These are phyloP conservation scores for Rhagoletis pomonella DNA, from an alignment of 1,140 invertebrate species.

Conservation along the genomic window DNA sequence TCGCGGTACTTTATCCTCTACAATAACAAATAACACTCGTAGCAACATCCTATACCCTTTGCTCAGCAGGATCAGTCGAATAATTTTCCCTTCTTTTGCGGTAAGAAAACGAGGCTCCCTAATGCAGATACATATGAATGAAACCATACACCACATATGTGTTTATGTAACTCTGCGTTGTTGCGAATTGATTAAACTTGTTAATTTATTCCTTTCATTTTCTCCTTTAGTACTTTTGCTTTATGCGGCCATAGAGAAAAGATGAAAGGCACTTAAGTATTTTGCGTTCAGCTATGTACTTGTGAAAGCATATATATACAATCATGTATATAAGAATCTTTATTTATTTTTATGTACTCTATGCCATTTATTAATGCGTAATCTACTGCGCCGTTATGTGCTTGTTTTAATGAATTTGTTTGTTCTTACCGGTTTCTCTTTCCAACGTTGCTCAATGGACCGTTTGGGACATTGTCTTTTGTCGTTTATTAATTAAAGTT, in stretches of 20 bases:
- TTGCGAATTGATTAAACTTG: background rate
- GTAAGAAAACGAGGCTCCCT: background rate
- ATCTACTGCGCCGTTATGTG: background rate
- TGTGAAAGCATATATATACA: background rate
- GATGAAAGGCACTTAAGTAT: background rate
- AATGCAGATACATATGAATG: background rate
- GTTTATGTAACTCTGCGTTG: background rate
- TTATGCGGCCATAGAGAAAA: background rate
- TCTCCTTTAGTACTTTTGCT: background rate
- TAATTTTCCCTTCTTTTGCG: background rate
- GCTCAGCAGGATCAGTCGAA: too few relatives aligned
- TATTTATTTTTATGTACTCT: background rate
- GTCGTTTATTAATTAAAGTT: slow-evolving; percentile 15
- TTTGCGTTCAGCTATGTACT: background rate
- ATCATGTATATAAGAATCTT: background rate
- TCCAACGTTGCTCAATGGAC: background rate
- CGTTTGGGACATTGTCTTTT: background rate
- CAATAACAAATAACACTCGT: too few relatives aligned
- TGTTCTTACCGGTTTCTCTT: background rate
- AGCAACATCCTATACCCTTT: too few relatives aligned
- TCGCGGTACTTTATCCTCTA: too few relatives aligned
- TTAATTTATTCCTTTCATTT: background rate
- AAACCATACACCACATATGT: background rate
- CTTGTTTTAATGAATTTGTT: background rate
- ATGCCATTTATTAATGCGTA: background rate